Base-by-base conservation (phyloP, 1,140 invertebrate genomes). In the Dendrolimus kikuchii region DNA sequence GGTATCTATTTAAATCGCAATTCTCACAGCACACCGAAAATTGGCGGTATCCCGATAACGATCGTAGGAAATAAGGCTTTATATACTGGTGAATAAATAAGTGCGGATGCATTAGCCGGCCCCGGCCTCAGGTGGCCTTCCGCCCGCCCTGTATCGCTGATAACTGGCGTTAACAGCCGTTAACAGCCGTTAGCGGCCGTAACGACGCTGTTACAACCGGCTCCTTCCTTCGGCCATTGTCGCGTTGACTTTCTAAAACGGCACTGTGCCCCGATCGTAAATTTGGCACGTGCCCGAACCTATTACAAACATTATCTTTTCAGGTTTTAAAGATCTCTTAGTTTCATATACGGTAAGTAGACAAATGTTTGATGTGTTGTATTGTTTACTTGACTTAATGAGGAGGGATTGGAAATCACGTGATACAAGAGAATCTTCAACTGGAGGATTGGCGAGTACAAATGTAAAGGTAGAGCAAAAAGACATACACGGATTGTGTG, bases 71-170 rank as follows among this genome's bases (percentile, higher is more conserved):
- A 74, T 69, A 74, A 51, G 56, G 50, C 41, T 50, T 53, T 64
- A 9, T 56, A 42, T 66, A 68, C 57, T 63, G 52, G 60, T 56
- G 66, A 74, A 71, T 81, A 81, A 81, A 78, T 76, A 78, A 77
- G 68, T 77, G 65, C 78, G 77, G 75, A 78, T 71, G 73, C 72
- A 78, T 80, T 78, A 81, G 66, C 68, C 70, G 67, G 65, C 61
- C 66, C 67, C 67, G 64, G 64, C 67, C 72, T 64, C 76, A 79
- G 75, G 74, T 79, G 73, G 74, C 66, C 71, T 74, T 77, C 77
- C 77, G 78, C 71, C 70, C 74, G 74, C 77, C 73, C 73, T 76
- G 71, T 60, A 77, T 77, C 49, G 56, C 57, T 54, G 60, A 53
- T 71, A 64, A 67, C 64, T 61, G 59, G 51, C 68, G 69, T 57